Evolutionary conservation across 2,113 vertebrate genomes (phyloP).

Genomic region (Cyanoramphus novaezelandiae): DNA sequence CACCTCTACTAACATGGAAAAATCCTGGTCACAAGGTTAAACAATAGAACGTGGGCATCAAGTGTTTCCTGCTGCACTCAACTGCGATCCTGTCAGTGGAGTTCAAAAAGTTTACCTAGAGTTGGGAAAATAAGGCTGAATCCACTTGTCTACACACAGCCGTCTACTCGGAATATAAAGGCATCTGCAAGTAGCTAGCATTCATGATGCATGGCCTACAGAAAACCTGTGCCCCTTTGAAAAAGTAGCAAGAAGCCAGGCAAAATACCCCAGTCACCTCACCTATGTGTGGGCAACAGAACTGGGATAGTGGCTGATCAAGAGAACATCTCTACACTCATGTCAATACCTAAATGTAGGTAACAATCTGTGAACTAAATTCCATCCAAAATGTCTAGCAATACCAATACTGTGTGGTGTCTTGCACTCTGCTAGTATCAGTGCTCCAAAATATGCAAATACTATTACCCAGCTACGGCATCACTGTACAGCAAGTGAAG

Average conservation of each 20-base stretch:
- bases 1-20: neutral
- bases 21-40: neutral
- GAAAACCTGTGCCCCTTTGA: neutral
- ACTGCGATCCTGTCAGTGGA: neutral
- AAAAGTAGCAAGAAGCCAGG: neutral
- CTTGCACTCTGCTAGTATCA: neutral
- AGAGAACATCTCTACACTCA: neutral
- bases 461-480: neutral
- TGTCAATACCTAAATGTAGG: neutral
- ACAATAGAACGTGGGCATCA: neutral
- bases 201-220: accelerated
- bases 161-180: neutral
- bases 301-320: neutral
- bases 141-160: neutral
- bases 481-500: neutral
- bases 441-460: neutral
- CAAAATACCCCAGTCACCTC: neutral
- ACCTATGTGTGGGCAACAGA: accelerated
- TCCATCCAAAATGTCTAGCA: neutral
- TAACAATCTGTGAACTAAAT: neutral
- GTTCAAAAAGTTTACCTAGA: neutral
- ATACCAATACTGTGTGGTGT: neutral
- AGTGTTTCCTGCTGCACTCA: neutral
- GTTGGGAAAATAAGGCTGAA: neutral
- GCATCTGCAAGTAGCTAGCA: accelerated